Percentiles rank a stretch among this genome's conserved stretches.
These are phyloP conservation scores for Aplidium turbinatum DNA, from an alignment of 23 tunicate genomes.

Conservation along the genomic window DNA sequence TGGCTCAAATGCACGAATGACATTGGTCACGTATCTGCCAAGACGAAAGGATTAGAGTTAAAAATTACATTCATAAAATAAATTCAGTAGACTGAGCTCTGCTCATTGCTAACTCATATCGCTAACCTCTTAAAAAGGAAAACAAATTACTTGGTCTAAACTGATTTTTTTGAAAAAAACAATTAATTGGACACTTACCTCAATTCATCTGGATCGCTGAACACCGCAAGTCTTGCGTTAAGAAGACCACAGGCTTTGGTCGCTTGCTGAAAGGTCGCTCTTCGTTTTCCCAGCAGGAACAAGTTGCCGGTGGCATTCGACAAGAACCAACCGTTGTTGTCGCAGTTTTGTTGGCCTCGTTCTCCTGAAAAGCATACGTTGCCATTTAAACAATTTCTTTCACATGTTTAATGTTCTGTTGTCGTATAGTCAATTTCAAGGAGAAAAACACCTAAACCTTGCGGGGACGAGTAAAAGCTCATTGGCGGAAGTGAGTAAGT, in stretches of 20 bases:
- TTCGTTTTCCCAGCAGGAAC: background rate
- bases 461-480: too few relatives aligned
- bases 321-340: background rate
- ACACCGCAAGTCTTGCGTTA: conserved; percentile 15
- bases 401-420: too few relatives aligned
- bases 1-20: conserved; percentile 40
- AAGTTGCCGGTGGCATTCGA: background rate
- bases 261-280: conserved; percentile 5
- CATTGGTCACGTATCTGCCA: conserved; percentile 32
- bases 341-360: background rate
- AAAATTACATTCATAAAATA: background rate
- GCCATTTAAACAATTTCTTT: too few relatives aligned
- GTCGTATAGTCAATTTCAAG: too few relatives aligned
- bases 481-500: too few relatives aligned
- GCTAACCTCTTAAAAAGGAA: too few relatives aligned
- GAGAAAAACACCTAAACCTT: too few relatives aligned
- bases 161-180: too few relatives aligned
- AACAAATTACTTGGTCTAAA: too few relatives aligned
- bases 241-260: background rate
- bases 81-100: too few relatives aligned
- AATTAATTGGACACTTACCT: conserved; percentile 5
- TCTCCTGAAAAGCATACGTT: conserved; percentile 6
- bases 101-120: too few relatives aligned
- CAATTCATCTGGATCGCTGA: conserved; percentile 4
- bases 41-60: background rate